These are phyloP conservation scores for Apis cerana DNA, from an alignment of 1,140 invertebrate genomes.

Conservation along the genomic window DNA sequence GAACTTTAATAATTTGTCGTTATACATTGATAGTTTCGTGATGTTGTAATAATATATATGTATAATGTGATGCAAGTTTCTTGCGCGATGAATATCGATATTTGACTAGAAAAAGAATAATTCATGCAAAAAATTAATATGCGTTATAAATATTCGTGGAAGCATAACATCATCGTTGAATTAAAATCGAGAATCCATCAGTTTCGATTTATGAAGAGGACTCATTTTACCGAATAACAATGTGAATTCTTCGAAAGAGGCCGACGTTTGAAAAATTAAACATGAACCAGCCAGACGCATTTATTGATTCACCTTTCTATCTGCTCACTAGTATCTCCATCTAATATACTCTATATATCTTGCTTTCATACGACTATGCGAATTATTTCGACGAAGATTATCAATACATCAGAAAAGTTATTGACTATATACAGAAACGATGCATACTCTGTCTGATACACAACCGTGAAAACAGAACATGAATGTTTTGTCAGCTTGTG, in stretches of 20 bases:
- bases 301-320: constrained; percentile 40
- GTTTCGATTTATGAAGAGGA: not conserved
- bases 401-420: constrained; percentile 37
- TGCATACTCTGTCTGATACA: not conserved
- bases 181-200: constrained; percentile 1
- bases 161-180: not conserved
- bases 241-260: not conserved
- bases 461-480: not conserved
- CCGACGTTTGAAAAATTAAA: constrained; percentile 33
- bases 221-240: not conserved
- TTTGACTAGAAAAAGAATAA: not conserved
- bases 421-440: constrained; percentile 19
- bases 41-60: not conserved
- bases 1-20: constrained; percentile 21
- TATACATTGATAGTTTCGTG: not conserved
- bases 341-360: constrained; percentile 16
- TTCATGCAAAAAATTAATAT: not conserved
- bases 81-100: not conserved
- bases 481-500: not conserved
- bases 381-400: constrained; percentile 35
- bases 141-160: not conserved
- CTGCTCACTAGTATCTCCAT: constrained; percentile 3
- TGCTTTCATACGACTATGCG: constrained; percentile 17
- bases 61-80: not conserved
- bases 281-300: constrained; percentile 31